These are phyloP conservation scores for Arizona elegans DNA, from an alignment of 2,113 vertebrate species.

Conservation along the genomic window DNA sequence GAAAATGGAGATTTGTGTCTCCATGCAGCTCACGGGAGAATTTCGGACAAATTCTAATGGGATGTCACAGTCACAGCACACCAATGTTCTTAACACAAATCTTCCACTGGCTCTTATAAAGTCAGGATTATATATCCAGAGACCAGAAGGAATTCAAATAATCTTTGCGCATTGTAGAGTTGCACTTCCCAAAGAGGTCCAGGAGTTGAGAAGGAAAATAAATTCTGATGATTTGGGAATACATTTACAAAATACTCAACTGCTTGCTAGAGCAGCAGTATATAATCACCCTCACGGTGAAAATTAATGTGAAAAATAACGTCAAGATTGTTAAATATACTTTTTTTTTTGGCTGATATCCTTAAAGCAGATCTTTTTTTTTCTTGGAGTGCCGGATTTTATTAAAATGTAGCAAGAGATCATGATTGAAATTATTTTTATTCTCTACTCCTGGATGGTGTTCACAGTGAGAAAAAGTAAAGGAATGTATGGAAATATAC, in stretches of 20 bases:
- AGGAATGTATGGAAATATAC: background rate
- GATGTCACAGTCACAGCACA: background rate
- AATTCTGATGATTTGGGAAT: background rate
- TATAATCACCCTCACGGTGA: background rate
- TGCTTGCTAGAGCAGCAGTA: background rate
- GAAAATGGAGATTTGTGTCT: background rate
- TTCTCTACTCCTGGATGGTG: background rate
- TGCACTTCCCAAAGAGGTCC: background rate
- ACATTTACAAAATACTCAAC: constrained; percentile 19
- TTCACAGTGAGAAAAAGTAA: background rate
- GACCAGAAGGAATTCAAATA: background rate
- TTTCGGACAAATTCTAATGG: background rate
- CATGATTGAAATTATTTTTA: background rate
- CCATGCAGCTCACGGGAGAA: background rate
- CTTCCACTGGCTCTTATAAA: background rate
- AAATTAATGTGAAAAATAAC: background rate
- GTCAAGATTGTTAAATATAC: background rate
- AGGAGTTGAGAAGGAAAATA: background rate
- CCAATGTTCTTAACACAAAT: background rate
- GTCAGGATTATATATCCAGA: background rate
- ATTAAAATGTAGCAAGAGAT: background rate
- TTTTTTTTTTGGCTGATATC: background rate
- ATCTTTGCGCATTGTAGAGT: background rate
- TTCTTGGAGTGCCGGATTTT: background rate
- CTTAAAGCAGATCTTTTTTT: background rate